Evolutionary conservation across 2,888 invertebrate species (phyloP), one percentile per base, ranked within the genome.

Genomic region (Eledona agricola): DNA sequence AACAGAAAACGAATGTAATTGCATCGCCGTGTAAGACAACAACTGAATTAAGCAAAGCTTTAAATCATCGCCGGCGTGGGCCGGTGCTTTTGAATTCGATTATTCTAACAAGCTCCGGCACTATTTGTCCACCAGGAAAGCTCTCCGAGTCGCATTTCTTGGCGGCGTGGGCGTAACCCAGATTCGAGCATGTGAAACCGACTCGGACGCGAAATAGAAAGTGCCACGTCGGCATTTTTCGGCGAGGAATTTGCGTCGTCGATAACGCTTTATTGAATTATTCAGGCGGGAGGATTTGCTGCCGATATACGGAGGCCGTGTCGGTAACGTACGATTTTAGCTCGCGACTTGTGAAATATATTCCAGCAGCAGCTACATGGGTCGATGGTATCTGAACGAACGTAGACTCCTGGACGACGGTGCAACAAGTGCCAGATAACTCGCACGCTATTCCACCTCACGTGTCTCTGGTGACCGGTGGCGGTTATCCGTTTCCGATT

Each of bases 381-480:
- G 37, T 55, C 49, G 55, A 55, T 55, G 55, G 26, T 55, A 55
- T 55, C 55, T 26, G 40, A 31, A 34, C 29, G 37, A 49, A 25
- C 47, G 43, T 37, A 37, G 35, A 35, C 54, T 43, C 22, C 43
- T 32, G 53, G 40, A 31, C 22, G 37, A 54, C 53, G 31, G 54
- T 37, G 42, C 35, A 43, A 50, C 50, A 50, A 55, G 40, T 55
- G 46, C 45, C 37, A 51, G 55, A 55, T 55, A 55, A 38, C 25
- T 55, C 34, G 46, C 55, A 55, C 55, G 55, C 51, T 43, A 55
- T 51, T 45, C n/a, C n/a, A n/a, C n/a, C n/a, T n/a, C n/a, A n/a
- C n/a, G n/a, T n/a, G n/a, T n/a, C n/a, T n/a, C n/a, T n/a, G n/a
- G n/a, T 19, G 20, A 19, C 26, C 35, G 22, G 23, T 15, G 34